These are phyloP conservation scores for Pseudanteris insignis DNA, from an alignment of 2,888 invertebrate genomes.

Conservation along the genomic window DNA sequence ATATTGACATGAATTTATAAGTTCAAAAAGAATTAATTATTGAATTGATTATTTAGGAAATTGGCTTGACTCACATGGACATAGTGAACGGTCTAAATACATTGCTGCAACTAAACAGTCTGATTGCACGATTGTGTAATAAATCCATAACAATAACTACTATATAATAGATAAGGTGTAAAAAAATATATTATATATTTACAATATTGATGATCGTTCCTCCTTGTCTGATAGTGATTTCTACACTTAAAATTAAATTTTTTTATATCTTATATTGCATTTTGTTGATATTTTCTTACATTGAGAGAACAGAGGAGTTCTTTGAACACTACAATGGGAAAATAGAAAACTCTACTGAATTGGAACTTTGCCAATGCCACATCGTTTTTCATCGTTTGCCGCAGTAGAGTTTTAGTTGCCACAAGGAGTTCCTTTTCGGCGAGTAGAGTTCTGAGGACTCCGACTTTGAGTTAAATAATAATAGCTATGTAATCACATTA, in stretches of 20 bases:
- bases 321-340: no score
- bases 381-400: no score
- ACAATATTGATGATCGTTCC: neutral
- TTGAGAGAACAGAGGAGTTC: no score
- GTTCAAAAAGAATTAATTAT: constrained; percentile 3
- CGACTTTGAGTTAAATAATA: no score
- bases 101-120: constrained; percentile 88
- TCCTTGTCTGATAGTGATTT: neutral
- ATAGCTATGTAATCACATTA: no score
- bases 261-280: no score
- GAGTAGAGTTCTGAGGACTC: no score
- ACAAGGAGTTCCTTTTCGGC: no score
- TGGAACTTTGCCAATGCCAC: no score
- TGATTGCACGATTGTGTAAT: constrained; percentile 84
- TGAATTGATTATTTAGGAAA: constrained; percentile 77
- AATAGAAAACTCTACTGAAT: no score
- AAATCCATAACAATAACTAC: constrained; percentile 53
- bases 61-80: constrained; percentile 89
- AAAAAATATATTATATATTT: constrained; percentile 1
- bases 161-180: neutral
- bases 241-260: no score
- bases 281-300: neutral
- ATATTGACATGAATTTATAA: neutral
- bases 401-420: no score
- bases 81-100: constrained; percentile 89